These are phyloP conservation scores for Drosophila niveifrons DNA, from an alignment of 2,888 invertebrate species.

Conservation along the genomic window DNA sequence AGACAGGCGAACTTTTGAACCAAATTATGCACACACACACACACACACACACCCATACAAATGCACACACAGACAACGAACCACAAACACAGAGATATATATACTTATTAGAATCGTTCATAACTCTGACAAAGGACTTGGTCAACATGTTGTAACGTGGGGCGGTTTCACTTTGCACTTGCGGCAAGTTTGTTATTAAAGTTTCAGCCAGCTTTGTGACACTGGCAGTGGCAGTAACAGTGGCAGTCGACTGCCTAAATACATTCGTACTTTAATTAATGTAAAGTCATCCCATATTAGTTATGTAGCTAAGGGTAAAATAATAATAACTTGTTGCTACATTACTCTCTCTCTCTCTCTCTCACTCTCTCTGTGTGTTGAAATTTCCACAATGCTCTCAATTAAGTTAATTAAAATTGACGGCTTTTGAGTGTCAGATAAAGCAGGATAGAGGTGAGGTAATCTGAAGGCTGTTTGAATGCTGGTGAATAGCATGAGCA, in stretches of 20 bases:
- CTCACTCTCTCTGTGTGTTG: background rate
- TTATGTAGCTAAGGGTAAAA: conserved; percentile 1
- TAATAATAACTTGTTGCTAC: conserved; percentile 37
- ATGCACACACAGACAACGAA: background rate
- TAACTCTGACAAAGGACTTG: conserved; percentile 30
- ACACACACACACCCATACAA: background rate
- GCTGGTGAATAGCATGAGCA: background rate
- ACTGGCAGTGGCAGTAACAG: no score
- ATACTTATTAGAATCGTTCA: conserved; percentile 38
- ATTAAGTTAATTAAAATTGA: conserved; percentile 55
- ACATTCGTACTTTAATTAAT: conserved; percentile 3
- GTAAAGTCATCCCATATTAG: conserved; percentile 3
- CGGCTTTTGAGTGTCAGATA: conserved; percentile 14
- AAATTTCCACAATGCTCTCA: conserved; percentile 35
- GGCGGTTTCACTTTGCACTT: conserved; percentile 13
- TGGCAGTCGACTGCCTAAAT: background rate
- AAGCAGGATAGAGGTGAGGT: background rate
- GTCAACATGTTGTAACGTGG: conserved; percentile 14
- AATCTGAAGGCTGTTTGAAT: conserved; percentile 1
- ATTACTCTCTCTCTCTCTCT: background rate
- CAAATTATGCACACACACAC: conserved; percentile 13
- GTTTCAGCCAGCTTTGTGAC: conserved; percentile 10
- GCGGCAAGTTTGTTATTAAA: conserved; percentile 23
- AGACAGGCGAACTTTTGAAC: conserved; percentile 38
- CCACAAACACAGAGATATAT: background rate